Evolutionary conservation across 2,888 invertebrate species (phyloP), one percentile per base, ranked within the genome.

Genomic region (Hyposoter dolosus): DNA sequence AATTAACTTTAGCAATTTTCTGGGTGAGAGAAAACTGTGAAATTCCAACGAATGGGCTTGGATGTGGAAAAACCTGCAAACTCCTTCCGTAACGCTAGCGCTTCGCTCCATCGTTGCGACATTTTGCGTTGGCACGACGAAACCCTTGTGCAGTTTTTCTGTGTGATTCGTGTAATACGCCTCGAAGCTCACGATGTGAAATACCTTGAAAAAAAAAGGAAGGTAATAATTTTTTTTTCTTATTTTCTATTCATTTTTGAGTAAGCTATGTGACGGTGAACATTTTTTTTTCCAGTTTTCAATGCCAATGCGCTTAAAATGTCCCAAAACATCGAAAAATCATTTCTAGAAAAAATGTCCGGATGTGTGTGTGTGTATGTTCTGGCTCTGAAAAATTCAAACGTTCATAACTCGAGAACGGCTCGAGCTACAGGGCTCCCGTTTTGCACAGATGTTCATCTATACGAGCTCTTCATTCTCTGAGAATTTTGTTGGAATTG

Each of bases 41-140:
- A 60, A 28, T 15, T 0, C 0, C 15, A 12, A 3, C 15, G 28
- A 60, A 60, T 28, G 28, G 12, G 15, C 12, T 28, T 6, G 23
- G 12, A 5, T 60, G 28, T 12, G 23, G 5, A 60, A 60, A 60
- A 71, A 96, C 96, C 96, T 96, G 86, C 96, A 96, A 10, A 99
- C 99, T 83, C 99, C 99, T 95, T 99, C 99, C 65, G 98, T 97
- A 84, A 99, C 99, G 90, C 97, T 96, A 2, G 99, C 99, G 94
- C 98, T 97, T 91, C 97, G 96, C 82, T 97, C 97, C 88, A 98
- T 96, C 0, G 98, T 98, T 72, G 99, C 99, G 69, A 99, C 98
- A 95, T 99, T 99, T 91, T 97, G 96, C 35, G 95, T 95, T 15
- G 99, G 99, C 91, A 97, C 97, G 92, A 97, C 95, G 91, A 97